These are phyloP conservation scores for Aphelenchoides fujianensis DNA, from an alignment of 1,140 invertebrate species.

Conservation along the genomic window DNA sequence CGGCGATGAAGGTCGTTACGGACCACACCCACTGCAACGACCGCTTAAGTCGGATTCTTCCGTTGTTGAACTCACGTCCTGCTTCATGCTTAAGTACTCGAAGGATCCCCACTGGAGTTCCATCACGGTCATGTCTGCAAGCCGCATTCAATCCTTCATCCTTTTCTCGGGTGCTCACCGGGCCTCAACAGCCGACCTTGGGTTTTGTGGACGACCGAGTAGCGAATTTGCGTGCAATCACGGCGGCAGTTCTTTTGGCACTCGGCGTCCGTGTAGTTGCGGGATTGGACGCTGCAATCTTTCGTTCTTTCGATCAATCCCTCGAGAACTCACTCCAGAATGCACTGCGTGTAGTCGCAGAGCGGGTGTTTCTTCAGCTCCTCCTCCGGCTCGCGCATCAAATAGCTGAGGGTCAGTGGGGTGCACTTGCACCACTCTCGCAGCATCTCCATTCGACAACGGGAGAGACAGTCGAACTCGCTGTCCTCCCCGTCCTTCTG, in stretches of 20 bases:
- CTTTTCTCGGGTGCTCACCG: slow-evolving; percentile 42
- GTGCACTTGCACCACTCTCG: slow-evolving; percentile 46
- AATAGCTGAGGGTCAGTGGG: slow-evolving; percentile 42
- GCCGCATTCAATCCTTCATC: background rate
- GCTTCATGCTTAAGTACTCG: slow-evolving; percentile 58
- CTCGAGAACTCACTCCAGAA: slow-evolving; percentile 43
- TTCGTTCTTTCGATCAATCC: no score
- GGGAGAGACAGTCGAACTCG: slow-evolving; percentile 54
- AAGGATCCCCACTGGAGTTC: slow-evolving; percentile 59
- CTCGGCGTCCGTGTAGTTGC: slow-evolving; percentile 51
- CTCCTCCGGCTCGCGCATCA: slow-evolving; percentile 26
- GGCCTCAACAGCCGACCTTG: slow-evolving; percentile 53
- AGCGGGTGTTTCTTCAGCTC: slow-evolving; percentile 38
- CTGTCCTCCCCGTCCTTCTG: slow-evolving; percentile 50
- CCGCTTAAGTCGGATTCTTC: background rate
- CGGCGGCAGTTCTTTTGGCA: slow-evolving; percentile 55
- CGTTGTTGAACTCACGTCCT: slow-evolving; percentile 29
- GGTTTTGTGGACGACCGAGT: slow-evolving; percentile 48
- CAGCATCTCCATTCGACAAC: slow-evolving; percentile 60
- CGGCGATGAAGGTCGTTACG: slow-evolving; percentile 45
- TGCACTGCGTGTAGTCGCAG: slow-evolving; percentile 44
- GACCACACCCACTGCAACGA: slow-evolving; percentile 44
- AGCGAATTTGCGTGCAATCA: slow-evolving; percentile 57
- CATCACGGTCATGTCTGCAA: slow-evolving; percentile 51
- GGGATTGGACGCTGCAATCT: slow-evolving; percentile 24